Evolutionary conservation across 2,113 vertebrate species (phyloP).

Genomic region (Phalacrocorax brasilianus): DNA sequence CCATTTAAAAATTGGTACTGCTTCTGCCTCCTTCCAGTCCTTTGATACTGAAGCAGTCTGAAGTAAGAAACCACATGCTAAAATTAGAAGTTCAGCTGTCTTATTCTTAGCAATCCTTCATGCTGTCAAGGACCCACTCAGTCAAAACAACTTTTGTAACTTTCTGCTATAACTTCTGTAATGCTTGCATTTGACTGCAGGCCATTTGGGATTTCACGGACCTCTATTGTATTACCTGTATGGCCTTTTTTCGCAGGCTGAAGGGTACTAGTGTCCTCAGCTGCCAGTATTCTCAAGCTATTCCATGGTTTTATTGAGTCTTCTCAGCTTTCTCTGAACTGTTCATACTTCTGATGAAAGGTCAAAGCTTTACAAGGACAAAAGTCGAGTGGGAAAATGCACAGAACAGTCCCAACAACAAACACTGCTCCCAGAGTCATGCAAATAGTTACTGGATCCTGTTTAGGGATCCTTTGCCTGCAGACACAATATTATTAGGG

Average conservation of each 20-base stretch:
- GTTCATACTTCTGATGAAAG: neutral
- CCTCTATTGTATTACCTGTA: neutral
- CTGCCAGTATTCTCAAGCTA: neutral
- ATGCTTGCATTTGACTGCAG: neutral
- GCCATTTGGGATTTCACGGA: neutral
- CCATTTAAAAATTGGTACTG: neutral
- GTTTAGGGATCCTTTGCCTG: neutral
- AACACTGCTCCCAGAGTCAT: neutral
- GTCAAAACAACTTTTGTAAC: neutral
- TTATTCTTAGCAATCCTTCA: neutral
- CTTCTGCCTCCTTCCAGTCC: neutral
- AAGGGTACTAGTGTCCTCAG: neutral
- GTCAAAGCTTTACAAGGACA: neutral
- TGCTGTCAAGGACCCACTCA: neutral
- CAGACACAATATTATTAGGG: neutral
- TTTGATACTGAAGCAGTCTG: neutral
- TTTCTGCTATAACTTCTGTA: neutral
- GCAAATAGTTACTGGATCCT: neutral
- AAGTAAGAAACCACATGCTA: neutral
- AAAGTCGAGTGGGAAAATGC: neutral
- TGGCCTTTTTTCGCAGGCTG: neutral
- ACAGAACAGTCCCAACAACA: neutral
- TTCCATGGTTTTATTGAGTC: neutral
- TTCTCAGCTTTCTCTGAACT: neutral
- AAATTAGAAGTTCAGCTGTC: neutral